Evolutionary conservation across 2,888 invertebrate genomes (phyloP).

Genomic region (Sesamia inferens): DNA sequence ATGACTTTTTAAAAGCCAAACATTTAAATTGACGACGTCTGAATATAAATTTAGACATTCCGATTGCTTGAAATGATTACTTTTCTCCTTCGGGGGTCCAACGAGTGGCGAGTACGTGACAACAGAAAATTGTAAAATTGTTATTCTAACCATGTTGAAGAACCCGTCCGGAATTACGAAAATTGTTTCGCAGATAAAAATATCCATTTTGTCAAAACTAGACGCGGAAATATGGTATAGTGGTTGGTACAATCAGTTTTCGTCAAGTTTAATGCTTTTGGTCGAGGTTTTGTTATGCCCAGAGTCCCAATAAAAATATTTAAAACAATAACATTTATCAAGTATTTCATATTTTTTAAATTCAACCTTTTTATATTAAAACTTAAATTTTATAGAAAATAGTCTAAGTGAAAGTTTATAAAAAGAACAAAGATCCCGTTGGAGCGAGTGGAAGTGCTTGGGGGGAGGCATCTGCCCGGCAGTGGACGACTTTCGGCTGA

Average conservation of each 20-base stretch:
- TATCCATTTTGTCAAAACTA: conserved; percentile 79
- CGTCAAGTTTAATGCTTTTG: conserved; percentile 23
- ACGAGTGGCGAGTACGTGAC: conserved; percentile 86
- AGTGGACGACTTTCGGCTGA: no score
- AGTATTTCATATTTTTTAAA: background rate
- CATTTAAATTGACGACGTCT: conserved; percentile 82
- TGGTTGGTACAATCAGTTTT: conserved; percentile 50
- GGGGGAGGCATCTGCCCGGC: no score
- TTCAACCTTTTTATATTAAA: background rate
- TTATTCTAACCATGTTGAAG: conserved; percentile 86
- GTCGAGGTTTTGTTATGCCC: background rate
- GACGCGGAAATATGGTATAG: conserved; percentile 63
- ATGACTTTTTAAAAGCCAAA: conserved; percentile 74
- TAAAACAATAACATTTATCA: background rate
- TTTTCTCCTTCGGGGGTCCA: conserved; percentile 82
- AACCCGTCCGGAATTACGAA: conserved; percentile 85
- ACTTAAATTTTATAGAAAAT: no score
- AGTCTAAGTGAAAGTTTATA: no score
- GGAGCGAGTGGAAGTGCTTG: no score
- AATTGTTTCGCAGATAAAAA: conserved; percentile 85
- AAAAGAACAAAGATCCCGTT: no score
- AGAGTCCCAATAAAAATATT: background rate
- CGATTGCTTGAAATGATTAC: conserved; percentile 87
- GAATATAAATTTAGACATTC: conserved; percentile 84
- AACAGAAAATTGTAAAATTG: conserved; percentile 87